Evolutionary conservation across 1,140 invertebrate genomes (phyloP), one percentile per base, ranked within the genome.

Genomic region (Calosoma granatense): DNA sequence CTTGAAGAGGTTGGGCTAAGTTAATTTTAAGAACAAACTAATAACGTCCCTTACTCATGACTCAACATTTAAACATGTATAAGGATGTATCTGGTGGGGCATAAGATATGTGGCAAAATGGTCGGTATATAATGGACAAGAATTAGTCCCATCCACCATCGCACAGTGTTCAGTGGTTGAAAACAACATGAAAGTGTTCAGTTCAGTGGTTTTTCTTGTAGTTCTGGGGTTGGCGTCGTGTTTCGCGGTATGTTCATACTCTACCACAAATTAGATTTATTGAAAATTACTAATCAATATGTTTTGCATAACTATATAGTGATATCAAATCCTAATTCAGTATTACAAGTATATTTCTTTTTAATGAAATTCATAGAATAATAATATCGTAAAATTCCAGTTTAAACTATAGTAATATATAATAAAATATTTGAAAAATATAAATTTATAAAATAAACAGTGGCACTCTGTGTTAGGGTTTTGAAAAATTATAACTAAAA

Each of bases 21-120:
- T 12, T 47, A 47, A 47, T 47, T 47, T 47, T 47, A 47, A 11
- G 41, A 47, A 47, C 41, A 47, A 47, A 47, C 41, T 47, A 12
- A 11, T 6, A 6, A 30, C 26, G 41, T 47, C 41, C 41, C 41
- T 47, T 47, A 17, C 14, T 11, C 41, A 47, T 47, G 41, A 47
- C 17, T 47, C 41, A 47, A 47, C 41, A 47, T 47, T 47, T 47
- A 17, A 11, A 47, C 17, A 47, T 47, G 9, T 47, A 17, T 47
- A n/a, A n/a, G n/a, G 41, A 12, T 11, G 3, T 17, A 47, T 17
- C 6, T 11, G 15, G 41, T 12, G 41, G 41, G 41, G 41, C 15
- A 36, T 12, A 47, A 3, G 41, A 47, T 47, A 47, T 47, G 17
- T 47, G 41, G 17, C 41, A 47, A 47, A 47, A 47, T 17, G 6